A percentile compares a stretch with the other conserved stretches of the same genome.
Evolutionary conservation across 1,140 invertebrate species (phyloP).

Genomic region (Caenorhabditis tropicalis): DNA sequence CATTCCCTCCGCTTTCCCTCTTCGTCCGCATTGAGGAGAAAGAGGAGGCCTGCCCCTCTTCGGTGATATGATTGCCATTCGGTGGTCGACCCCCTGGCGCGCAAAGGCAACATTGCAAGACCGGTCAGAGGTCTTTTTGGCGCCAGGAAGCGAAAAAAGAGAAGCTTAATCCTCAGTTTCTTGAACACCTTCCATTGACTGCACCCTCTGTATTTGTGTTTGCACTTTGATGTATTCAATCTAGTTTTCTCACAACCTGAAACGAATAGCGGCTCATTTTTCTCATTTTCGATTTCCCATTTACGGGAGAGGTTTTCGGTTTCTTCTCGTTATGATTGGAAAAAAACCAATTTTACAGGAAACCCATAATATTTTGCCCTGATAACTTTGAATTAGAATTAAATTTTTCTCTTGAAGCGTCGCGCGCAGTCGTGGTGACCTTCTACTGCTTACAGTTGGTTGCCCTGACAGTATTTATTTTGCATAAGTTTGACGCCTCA

Average conservation of each 20-base stretch:
- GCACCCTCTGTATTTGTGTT: slow-evolving; percentile 11
- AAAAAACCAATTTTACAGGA: neutral
- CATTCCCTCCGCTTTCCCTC: slow-evolving; percentile 36
- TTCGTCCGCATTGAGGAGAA: neutral
- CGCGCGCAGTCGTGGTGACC: neutral
- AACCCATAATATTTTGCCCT: neutral
- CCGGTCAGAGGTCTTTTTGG: slow-evolving; percentile 37
- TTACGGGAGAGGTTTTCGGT: neutral
- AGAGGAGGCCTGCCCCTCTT: neutral
- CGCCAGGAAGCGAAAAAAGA: neutral
- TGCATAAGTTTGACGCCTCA: slow-evolving; percentile 40
- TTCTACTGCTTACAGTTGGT: slow-evolving; percentile 18
- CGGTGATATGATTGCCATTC: slow-evolving; percentile 35
- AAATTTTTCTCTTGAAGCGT: neutral
- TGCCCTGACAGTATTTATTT: slow-evolving; percentile 31
- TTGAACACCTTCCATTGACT: neutral
- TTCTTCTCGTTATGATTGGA: neutral
- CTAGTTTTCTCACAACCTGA: neutral
- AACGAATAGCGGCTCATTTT: neutral
- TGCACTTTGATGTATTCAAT: neutral
- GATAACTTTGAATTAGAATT: neutral
- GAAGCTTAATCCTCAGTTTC: neutral
- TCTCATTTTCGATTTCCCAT: neutral
- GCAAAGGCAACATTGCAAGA: slow-evolving; percentile 33
- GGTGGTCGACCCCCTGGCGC: slow-evolving; percentile 24